phyloP scores from a whole-genome alignment of 2,888 invertebrate genomes.

The Drosophila stalkeri region DNA sequence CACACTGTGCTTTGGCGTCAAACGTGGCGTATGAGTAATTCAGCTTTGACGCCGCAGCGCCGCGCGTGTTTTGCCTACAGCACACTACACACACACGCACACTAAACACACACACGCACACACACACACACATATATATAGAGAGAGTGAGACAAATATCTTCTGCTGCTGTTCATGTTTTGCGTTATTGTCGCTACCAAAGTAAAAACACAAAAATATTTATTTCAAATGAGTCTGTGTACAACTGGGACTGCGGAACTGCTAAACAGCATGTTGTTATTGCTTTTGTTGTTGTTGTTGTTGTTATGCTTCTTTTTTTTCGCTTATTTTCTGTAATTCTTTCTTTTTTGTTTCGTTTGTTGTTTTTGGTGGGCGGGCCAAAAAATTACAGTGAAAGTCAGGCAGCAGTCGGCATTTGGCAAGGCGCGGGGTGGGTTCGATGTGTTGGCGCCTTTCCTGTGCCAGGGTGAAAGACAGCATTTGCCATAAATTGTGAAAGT shows the following conservation, averaged over 20 bases:
- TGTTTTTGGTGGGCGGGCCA: constrained; percentile 64
- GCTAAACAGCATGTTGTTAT: constrained; percentile 63
- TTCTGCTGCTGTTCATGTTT: constrained; percentile 68
- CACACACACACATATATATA: constrained; percentile 30
- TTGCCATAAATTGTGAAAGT: constrained; percentile 82
- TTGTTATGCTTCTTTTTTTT: constrained; percentile 32
- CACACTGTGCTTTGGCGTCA: constrained; percentile 30
- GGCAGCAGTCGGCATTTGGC: not conserved
- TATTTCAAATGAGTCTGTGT: constrained; percentile 79
- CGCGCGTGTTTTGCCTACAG: constrained; percentile 77
- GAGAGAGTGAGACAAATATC: constrained; percentile 40
- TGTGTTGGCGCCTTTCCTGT: constrained; percentile 70
- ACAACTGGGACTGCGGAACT: constrained; percentile 73
- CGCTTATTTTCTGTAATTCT: constrained; percentile 31
- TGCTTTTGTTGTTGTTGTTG: constrained; percentile 19
- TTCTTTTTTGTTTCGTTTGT: constrained; percentile 6
- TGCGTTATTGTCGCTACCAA: constrained; percentile 75
- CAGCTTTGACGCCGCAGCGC: constrained; percentile 75
- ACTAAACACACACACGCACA: constrained; percentile 23
- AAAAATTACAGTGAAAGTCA: constrained; percentile 74
- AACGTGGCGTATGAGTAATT: constrained; percentile 78
- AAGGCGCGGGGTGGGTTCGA: constrained; percentile 39
- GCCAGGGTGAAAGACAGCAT: constrained; percentile 74
- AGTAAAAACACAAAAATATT: constrained; percentile 82
- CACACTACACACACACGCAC: constrained; percentile 29